Evolutionary conservation across 2,888 invertebrate species (phyloP), one percentile per base, ranked within the genome.

Genomic region (Aspidiotus destructor): DNA sequence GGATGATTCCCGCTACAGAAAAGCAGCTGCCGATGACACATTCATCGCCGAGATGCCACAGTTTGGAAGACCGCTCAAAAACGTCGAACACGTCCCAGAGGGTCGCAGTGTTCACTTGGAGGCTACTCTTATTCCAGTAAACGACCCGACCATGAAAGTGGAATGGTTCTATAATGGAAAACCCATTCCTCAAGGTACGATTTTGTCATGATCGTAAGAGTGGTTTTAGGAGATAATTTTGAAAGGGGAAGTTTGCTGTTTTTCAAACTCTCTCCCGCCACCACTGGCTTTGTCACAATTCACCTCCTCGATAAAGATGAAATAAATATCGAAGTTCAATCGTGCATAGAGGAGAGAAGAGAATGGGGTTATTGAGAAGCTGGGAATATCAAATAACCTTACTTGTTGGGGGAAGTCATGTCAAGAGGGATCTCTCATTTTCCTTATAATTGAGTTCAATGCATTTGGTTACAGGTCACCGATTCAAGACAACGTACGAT

Each of bases 151-250:
- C 9, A 97, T 99, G 97, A 87, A 88, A 73, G 94, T 99, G 10
- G 97, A 98, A 80, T 99, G 98, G 99, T 96, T 86, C 80, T 89
- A 92, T 78, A 93, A 99, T 79, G 97, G 95, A 65, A 84, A 87
- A 75, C 95, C 96, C 3, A 86, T 99, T 74, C 89, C 89, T 75
- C 88, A 89, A 76, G 92, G 79, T 76, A 71, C 1, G 28, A 28
- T 28, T 28, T 28, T 28, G 28, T 28, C 28, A 28, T 69, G 15
- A 13, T 57, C 53, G 13, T 52, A 52, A 28, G 28, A 5, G 28
- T 5, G 28, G 28, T 3, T 28, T 28, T 28, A 3, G 28, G 5
- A 28, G 28, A 28, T 5, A 5, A 28, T 28, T 28, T 28, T 28
- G 5, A 5, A 28, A 28, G 28, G 28, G 28, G 5, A 28, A 28